phyloP scores from a whole-genome alignment of 2,888 invertebrate genomes.

The Taenaris catops region DNA sequence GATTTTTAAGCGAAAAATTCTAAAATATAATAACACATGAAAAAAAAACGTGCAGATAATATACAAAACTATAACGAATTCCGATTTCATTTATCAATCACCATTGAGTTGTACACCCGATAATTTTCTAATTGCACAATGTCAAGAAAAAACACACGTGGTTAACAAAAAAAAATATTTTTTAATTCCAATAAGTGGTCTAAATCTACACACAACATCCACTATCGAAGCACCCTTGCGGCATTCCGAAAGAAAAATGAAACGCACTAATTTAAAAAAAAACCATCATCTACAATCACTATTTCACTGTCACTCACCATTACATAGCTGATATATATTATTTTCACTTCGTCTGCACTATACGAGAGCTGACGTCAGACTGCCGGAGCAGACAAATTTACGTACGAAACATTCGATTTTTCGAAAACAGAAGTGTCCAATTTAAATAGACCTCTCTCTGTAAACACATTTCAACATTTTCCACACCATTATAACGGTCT shows the following conservation, averaged over 20 bases:
- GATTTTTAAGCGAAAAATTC: too few relatives aligned
- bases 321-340: conserved; percentile 47
- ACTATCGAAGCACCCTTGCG: conserved; percentile 14
- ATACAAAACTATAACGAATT: too few relatives aligned
- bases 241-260: conserved; percentile 18
- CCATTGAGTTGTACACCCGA: conserved; percentile 3
- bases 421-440: conserved; percentile 62
- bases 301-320: conserved; percentile 63
- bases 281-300: conserved; percentile 28
- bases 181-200: conserved; percentile 5
- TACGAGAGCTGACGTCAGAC: conserved; percentile 54
- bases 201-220: conserved; percentile 15
- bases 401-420: conserved; percentile 57
- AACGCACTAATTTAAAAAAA: conserved; percentile 7
- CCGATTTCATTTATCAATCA: too few relatives aligned
- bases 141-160: conserved; percentile 7
- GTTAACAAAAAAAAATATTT: neutral
- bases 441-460: conserved; percentile 30
- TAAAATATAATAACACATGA: too few relatives aligned
- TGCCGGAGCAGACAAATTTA: conserved; percentile 37
- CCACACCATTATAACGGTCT: conserved; percentile 3
- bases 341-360: conserved; percentile 46
- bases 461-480: neutral
- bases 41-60: too few relatives aligned
- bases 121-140: conserved; percentile 3